Evolutionary conservation across 2,797 vertebrate species (phyloP).

Genomic region (Falco berigora): DNA sequence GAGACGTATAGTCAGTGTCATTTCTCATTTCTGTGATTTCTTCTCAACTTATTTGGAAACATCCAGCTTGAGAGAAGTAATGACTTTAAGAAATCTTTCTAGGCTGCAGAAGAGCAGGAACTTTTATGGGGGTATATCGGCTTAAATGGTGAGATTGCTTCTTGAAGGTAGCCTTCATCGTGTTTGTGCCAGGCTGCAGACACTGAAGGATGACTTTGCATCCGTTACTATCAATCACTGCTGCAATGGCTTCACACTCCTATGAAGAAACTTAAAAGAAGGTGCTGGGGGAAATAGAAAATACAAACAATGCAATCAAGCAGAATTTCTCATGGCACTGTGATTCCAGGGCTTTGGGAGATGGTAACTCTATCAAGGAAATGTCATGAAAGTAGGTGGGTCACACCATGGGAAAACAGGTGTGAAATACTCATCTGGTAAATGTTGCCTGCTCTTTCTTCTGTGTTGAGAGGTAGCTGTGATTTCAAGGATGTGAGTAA

Average conservation of each 20-base stretch:
- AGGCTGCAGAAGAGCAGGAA: background rate
- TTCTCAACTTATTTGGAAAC: background rate
- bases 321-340: constrained; percentile 39
- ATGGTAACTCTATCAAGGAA: background rate
- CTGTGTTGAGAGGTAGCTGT: background rate
- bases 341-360: constrained; percentile 1
- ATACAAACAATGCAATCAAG: background rate
- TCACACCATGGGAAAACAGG: background rate
- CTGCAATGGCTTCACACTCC: constrained; percentile 20
- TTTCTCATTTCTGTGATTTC: background rate
- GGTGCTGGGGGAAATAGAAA: constrained; percentile 11
- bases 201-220: constrained; percentile 40
- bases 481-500: background rate
- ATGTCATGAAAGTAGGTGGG: background rate
- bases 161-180: constrained; percentile 12
- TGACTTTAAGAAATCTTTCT: background rate
- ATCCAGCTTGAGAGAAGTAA: background rate
- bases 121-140: background rate
- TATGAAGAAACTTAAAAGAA: constrained; percentile 34
- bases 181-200: background rate
- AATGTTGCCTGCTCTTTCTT: background rate
- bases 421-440: background rate
- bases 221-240: constrained; percentile 36
- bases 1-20: background rate
- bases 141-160: background rate